Evolutionary conservation across 2,113 vertebrate genomes (phyloP).

Genomic region (Python bivittatus): DNA sequence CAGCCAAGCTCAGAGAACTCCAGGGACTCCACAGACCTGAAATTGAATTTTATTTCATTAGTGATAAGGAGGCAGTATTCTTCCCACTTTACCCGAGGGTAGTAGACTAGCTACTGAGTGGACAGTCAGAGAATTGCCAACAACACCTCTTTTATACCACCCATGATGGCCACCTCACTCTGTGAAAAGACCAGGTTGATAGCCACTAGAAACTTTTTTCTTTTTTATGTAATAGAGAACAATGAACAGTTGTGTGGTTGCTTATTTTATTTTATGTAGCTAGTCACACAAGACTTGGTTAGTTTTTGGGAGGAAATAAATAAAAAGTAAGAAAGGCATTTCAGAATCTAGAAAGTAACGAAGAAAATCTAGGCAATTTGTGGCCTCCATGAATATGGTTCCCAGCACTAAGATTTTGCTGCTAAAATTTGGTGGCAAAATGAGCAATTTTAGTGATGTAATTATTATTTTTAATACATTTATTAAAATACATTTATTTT

Average conservation of each 20-base stretch:
- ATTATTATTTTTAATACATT: background rate
- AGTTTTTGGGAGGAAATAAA: background rate
- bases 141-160: too few species aligned
- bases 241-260: background rate
- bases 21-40: too few species aligned
- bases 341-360: background rate
- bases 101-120: background rate
- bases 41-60: background rate
- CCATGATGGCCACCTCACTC: background rate
- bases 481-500: background rate
- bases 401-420: background rate
- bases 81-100: background rate
- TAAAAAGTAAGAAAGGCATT: background rate
- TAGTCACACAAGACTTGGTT: background rate
- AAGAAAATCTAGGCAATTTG: background rate
- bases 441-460: background rate
- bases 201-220: background rate
- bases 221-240: background rate
- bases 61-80: background rate
- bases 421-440: background rate
- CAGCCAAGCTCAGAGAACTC: too few species aligned
- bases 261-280: background rate
- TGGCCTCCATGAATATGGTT: background rate
- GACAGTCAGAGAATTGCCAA: background rate
- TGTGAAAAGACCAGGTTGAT: background rate